Evolutionary conservation across 2,797 vertebrate species (phyloP).

Genomic region (Chloroceryle amazona): DNA sequence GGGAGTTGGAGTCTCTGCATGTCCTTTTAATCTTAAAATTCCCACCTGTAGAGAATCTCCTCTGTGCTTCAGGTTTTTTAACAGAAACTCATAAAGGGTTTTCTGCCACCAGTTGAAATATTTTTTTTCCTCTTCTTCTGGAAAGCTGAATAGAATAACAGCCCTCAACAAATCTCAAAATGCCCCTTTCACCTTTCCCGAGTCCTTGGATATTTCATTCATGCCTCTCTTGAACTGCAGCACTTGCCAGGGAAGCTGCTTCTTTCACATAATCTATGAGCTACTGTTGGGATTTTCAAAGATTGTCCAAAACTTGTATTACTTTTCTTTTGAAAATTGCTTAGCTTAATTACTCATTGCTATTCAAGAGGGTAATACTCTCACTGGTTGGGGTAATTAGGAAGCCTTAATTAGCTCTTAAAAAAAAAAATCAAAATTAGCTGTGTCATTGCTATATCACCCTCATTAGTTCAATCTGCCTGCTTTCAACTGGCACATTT

Average conservation of each 20-base stretch:
- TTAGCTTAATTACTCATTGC: conserved; percentile 73
- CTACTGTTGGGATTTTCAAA: neutral
- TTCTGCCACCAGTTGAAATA: neutral
- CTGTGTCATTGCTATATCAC: conserved; percentile 58
- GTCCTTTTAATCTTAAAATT: neutral
- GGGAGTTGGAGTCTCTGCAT: neutral
- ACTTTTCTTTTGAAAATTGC: conserved; percentile 41
- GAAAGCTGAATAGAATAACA: neutral
- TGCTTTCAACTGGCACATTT: conserved; percentile 66
- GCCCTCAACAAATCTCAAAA: neutral
- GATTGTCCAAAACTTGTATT: conserved; percentile 19
- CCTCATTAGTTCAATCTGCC: conserved; percentile 75
- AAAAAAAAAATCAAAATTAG: conserved; percentile 59
- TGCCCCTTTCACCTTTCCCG: neutral
- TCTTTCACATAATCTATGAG: neutral
- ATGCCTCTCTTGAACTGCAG: neutral
- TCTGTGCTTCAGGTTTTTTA: neutral
- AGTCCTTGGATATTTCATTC: accelerated
- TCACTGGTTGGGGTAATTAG: conserved; percentile 72
- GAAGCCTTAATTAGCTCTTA: conserved; percentile 75
- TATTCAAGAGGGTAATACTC: conserved; percentile 53
- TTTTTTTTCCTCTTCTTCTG: neutral
- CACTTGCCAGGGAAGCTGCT: neutral
- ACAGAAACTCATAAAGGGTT: neutral
- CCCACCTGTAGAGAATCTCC: neutral